Percentiles rank a stretch among this genome's conserved stretches.
phyloP scores from a whole-genome alignment of 2,113 vertebrate genomes.

The Australoheros scitulus region DNA sequence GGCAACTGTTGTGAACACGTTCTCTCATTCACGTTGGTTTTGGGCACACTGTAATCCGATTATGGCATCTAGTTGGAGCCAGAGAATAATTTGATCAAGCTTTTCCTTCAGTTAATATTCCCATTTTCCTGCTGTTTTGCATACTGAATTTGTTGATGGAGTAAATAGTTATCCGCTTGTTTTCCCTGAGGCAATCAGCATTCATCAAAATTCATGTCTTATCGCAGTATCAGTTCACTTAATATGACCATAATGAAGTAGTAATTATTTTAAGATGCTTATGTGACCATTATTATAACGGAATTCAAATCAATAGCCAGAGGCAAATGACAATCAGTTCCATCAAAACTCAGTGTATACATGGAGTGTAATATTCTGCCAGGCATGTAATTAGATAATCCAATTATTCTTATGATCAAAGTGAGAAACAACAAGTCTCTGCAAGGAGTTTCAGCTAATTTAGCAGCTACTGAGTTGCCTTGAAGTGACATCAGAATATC shows the following conservation, averaged over 20 bases:
- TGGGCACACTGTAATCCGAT: constrained; percentile 23
- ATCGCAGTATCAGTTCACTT: constrained; percentile 10
- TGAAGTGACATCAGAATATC: constrained; percentile 1
- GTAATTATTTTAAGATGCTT: constrained; percentile 33
- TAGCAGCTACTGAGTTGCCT: constrained; percentile 5
- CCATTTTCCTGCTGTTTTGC: constrained; percentile 17
- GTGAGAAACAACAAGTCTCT: constrained; percentile 18
- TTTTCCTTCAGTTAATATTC: constrained; percentile 22
- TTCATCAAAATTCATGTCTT: constrained; percentile 38
- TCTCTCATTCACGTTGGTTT: neutral
- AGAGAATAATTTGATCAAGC: constrained; percentile 24
- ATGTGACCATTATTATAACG: constrained; percentile 8
- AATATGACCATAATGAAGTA: constrained; percentile 39
- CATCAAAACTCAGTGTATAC: constrained; percentile 19
- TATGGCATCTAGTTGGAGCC: neutral
- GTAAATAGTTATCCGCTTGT: constrained; percentile 18
- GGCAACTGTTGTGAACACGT: neutral
- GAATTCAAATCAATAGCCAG: constrained; percentile 36
- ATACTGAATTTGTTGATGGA: constrained; percentile 21
- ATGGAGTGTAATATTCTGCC: constrained; percentile 28
- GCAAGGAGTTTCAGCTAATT: constrained; percentile 1
- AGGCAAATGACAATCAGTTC: constrained; percentile 35
- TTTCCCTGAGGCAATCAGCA: constrained; percentile 12
- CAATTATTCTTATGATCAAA: constrained; percentile 59
- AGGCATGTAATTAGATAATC: constrained; percentile 52